Evolutionary conservation across 2,797 vertebrate genomes (phyloP).

Genomic region (Caiman crocodilus): DNA sequence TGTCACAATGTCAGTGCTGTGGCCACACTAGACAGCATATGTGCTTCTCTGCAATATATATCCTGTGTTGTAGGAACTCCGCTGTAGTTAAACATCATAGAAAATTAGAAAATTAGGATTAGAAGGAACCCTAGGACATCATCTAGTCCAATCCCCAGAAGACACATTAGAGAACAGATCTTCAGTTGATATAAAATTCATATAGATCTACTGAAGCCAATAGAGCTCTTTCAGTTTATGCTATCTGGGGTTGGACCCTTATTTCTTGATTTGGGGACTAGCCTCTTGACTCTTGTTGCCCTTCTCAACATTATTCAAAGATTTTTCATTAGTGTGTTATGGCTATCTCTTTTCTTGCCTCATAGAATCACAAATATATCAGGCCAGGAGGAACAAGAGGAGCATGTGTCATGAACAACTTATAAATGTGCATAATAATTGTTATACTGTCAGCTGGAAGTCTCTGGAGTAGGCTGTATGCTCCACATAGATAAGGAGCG

Average conservation of each 20-base stretch:
- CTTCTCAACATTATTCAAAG: neutral
- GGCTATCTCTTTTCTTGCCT: neutral
- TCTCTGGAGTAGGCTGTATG: neutral
- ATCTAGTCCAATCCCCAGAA: neutral
- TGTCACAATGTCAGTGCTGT: neutral
- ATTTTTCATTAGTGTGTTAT: neutral
- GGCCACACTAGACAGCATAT: neutral
- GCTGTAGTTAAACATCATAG: no score
- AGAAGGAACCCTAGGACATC: no score
- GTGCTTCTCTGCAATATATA: neutral
- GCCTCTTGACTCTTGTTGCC: neutral
- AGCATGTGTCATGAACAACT: no score
- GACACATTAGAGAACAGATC: neutral
- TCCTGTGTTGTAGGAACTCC: neutral
- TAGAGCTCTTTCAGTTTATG: neutral
- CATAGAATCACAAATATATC: neutral
- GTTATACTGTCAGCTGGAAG: neutral
- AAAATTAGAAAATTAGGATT: no score
- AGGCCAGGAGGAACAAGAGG: neutral
- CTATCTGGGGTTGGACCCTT: no score
- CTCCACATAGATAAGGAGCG: neutral
- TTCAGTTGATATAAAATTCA: neutral
- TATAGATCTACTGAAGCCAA: neutral
- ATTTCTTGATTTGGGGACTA: neutral
- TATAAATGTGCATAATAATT: neutral